phyloP scores from a whole-genome alignment of 2,797 vertebrate genomes.

The Cheirogaleus major region DNA sequence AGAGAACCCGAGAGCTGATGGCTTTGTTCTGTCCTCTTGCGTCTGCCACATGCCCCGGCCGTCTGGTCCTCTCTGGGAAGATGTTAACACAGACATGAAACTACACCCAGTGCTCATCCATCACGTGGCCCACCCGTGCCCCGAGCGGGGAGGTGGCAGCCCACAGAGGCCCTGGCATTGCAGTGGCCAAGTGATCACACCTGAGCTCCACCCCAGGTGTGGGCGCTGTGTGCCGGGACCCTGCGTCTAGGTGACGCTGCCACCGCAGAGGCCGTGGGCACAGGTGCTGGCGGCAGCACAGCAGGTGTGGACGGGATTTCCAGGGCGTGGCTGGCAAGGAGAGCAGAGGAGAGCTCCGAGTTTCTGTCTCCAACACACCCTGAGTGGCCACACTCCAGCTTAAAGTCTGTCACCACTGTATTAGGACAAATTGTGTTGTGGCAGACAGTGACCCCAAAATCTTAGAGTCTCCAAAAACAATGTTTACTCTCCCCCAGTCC shows the following conservation, averaged over 20 bases:
- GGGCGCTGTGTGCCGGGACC: background rate
- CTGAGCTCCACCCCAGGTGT: background rate
- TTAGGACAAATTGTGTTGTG: background rate
- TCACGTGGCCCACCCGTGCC: background rate
- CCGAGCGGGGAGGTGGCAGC: background rate
- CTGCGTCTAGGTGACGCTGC: background rate
- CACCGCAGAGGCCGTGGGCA: background rate
- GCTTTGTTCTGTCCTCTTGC: background rate
- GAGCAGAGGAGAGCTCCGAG: rapidly evolving
- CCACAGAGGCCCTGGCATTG: no score
- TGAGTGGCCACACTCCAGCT: rapidly evolving
- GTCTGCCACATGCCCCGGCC: background rate
- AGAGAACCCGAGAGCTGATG: no score
- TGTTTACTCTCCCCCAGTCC: background rate
- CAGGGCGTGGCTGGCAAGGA: no score
- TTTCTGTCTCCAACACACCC: background rate
- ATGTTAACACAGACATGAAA: no score
- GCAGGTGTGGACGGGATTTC: no score
- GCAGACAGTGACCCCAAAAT: background rate
- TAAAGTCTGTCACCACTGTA: rapidly evolving
- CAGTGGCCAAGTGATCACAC: background rate
- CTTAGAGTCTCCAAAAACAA: background rate
- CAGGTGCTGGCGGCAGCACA: background rate
- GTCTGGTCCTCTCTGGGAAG: rapidly evolving
- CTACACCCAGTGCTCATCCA: no score